Base-by-base conservation (phyloP, 1,140 invertebrate species). In the Ditylenchus dipsaci region DNA sequence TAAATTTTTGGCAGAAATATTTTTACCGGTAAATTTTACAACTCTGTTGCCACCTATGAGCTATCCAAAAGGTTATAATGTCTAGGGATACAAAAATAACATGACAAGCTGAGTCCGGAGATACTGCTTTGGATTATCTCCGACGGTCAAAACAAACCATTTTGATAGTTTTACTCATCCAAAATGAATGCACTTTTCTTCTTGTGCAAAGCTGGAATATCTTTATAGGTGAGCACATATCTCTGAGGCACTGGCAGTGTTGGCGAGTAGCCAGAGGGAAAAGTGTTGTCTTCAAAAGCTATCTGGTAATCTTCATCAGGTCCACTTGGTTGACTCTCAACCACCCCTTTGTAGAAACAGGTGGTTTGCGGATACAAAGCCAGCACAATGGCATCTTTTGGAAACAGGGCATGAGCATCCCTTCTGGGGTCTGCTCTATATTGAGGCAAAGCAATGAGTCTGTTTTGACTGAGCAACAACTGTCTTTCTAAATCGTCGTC, bases 331-430 rank as follows among this genome's bases (percentile, higher is more conserved):
- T 63, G 21, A 21, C 49, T 72, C 7, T 88, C 88, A 11, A 90
- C 89, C 5, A 88, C 89, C 53, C 87, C 86, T 0, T 80, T 76
- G 84, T 98, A 99, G 84, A 99, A 98, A 82, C 95, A 98, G 0
- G 95, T 97, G 0, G 95, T 98, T 86, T 97, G 94, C 19, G 95
- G 95, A 86, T 97, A 99, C 3, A 98, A 83, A 0, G 95, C 95
- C 88, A 97, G 90, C 0, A 98, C 94, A 88, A 93, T 88, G 3
- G 91, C 90, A 71, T 90, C 90, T 84, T 92, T 91, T 0, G 90
- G 88, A 83, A 95, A 97, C 1, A 98, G 85, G 1, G 94, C 93
- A 79, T 91, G 88, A 7, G 91, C 89, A 86, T 96, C 91, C 0
- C 92, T 93, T 80, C 93, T 90, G 0, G 95, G 95, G 87, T 96